A percentile compares a stretch with the other conserved stretches of the same genome.
Conservation (phyloP, 2,113 vertebrate genomes). For the Pongo abelii region DNA sequence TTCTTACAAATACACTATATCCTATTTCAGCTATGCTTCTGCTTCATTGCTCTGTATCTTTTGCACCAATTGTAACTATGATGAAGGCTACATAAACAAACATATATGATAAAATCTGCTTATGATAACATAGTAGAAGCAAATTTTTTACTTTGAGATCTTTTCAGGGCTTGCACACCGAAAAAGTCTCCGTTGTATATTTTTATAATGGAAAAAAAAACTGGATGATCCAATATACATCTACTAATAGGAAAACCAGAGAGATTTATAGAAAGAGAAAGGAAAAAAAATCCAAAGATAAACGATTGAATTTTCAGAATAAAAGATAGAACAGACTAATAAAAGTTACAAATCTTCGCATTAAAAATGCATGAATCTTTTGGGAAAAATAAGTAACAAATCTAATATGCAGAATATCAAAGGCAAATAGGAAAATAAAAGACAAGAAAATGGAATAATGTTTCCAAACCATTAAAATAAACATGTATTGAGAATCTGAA, state of each 20-base stretch:
- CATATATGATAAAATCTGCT: background rate
- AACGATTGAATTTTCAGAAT: background rate
- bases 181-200: background rate
- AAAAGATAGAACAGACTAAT: background rate
- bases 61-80: background rate
- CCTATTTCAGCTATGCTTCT: background rate
- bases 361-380: background rate
- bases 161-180: background rate
- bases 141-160: slow-evolving; percentile 19
- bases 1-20: background rate
- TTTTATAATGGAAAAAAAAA: background rate
- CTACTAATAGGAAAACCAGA: background rate
- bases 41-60: background rate
- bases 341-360: background rate
- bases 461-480: background rate
- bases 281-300: background rate
- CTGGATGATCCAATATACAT: background rate
- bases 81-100: background rate
- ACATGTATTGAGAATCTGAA: background rate
- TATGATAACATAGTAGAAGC: background rate
- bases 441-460: background rate
- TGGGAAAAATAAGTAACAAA: slow-evolving; percentile 15
- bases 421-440: background rate
- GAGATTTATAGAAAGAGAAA: background rate
- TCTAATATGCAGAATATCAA: background rate